Evolutionary conservation across 2,888 invertebrate species (phyloP), one percentile per base, ranked within the genome.

Genomic region (Diaperis boleti): DNA sequence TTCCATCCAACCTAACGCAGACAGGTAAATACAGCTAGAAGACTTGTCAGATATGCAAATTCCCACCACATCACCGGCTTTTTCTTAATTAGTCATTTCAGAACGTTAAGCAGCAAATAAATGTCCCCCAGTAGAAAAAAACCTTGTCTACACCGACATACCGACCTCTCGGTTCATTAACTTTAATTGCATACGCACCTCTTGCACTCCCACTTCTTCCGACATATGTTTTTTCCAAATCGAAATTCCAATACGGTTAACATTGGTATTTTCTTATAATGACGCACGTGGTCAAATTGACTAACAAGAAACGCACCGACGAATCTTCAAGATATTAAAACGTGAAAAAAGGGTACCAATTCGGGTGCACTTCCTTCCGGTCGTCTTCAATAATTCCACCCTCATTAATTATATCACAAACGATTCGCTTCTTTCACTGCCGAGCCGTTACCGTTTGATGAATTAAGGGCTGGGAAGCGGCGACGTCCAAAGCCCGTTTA

Each of bases 301-400:
- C n/a, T n/a, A n/a, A n/a, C n/a, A n/a, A 11, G 18, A 31, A 14
- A 20, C 41, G 37, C 18, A 18, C 20, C 13, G 10, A 26, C 18
- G 49, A 18, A 13, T 35, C 17, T 37, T 35, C 7, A 35, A 49
- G 11, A 35, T 11, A 50, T 6, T 50, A 10, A 50, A 37, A 47
- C 4, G 13, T 6, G 35, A 37, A 39, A 26, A 20, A 33, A 39
- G 37, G 39, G 47, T 18, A 35, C 22, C 39, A 20, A 39, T 18
- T 54, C 15, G 42, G 50, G 22, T 59, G 59, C 42, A 33, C 52
- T 59, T 59, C 50, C 52, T 59, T 59, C 49, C 59, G 59, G 39
- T 59, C n/a, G 20, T 10, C 10, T 17, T 8, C 14, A 15, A 11
- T 13, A 17, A 20, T 20, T 54, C 29, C 45, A 26, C 35, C 47